Evolutionary conservation across 2,888 invertebrate species (phyloP).

Genomic region (Yponomeuta plumbellus): DNA sequence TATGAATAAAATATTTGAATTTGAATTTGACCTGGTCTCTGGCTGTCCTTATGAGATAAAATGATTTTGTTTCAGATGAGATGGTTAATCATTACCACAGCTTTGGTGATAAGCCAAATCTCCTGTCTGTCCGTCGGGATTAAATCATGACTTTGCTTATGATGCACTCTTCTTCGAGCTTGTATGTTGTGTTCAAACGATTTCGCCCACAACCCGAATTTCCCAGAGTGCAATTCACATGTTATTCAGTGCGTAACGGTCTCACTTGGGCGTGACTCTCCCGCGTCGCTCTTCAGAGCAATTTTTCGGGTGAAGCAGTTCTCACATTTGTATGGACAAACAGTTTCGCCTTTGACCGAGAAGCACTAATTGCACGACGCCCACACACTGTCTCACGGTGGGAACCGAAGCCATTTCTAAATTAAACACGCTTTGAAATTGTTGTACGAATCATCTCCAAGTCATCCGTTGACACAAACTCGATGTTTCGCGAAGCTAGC

Average conservation of each 20-base stretch:
- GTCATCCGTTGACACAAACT: too few species aligned
- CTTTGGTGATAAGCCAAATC: too few species aligned
- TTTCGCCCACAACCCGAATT: neutral
- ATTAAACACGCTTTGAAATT: neutral
- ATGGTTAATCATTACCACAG: too few species aligned
- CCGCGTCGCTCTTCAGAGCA: neutral
- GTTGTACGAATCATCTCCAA: neutral
- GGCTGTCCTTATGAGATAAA: too few species aligned
- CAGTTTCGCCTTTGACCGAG: neutral
- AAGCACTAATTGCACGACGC: neutral
- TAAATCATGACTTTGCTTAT: too few species aligned
- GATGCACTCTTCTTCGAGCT: too few species aligned
- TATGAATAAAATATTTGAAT: too few species aligned
- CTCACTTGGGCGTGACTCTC: neutral
- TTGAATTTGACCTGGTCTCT: too few species aligned
- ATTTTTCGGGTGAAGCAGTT: neutral
- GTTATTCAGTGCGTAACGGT: constrained; percentile 2
- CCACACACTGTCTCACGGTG: neutral
- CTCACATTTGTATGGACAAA: neutral
- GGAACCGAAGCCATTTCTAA: constrained; percentile 1
- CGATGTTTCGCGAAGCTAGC: too few species aligned
- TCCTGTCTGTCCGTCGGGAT: too few species aligned
- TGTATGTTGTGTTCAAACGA: neutral
- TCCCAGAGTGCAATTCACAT: neutral
- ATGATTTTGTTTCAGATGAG: too few species aligned